Evolutionary conservation across 2,113 vertebrate species (phyloP).

Genomic region (Fregata magnificens): DNA sequence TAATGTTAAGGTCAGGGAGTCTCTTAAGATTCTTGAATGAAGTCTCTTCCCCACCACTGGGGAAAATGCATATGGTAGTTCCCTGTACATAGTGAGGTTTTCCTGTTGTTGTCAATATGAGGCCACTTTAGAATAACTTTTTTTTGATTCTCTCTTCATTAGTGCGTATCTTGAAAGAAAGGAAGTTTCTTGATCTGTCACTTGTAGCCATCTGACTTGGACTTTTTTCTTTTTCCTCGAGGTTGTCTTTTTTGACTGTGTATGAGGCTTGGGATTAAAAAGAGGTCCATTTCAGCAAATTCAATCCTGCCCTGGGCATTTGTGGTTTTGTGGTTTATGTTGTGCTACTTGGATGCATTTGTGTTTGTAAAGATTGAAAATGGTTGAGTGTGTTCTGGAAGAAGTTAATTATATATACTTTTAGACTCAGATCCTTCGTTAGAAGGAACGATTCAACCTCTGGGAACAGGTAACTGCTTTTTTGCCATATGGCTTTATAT

Average conservation of each 20-base stretch:
- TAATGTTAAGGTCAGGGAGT: not conserved
- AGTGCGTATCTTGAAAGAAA: not conserved
- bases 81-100: not conserved
- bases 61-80: not conserved
- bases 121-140: not conserved
- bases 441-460: not conserved
- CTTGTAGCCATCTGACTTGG: not conserved
- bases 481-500: not conserved
- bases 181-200: not conserved
- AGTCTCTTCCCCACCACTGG: not conserved
- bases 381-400: not conserved
- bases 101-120: not conserved
- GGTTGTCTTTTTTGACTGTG: not conserved
- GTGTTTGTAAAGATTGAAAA: not conserved
- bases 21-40: not conserved
- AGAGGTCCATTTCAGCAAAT: not conserved
- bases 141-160: not conserved
- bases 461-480: slow-evolving; percentile 33
- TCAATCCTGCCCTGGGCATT: not conserved
- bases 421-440: slow-evolving; percentile 25
- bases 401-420: not conserved
- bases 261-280: not conserved
- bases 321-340: slow-evolving; percentile 10
- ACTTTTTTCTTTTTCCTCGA: not conserved
- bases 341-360: not conserved